A percentile compares a stretch with the other conserved stretches of the same genome.
phyloP scores from a whole-genome alignment of 2,113 vertebrate species.

The Dolichotis patagonum region DNA sequence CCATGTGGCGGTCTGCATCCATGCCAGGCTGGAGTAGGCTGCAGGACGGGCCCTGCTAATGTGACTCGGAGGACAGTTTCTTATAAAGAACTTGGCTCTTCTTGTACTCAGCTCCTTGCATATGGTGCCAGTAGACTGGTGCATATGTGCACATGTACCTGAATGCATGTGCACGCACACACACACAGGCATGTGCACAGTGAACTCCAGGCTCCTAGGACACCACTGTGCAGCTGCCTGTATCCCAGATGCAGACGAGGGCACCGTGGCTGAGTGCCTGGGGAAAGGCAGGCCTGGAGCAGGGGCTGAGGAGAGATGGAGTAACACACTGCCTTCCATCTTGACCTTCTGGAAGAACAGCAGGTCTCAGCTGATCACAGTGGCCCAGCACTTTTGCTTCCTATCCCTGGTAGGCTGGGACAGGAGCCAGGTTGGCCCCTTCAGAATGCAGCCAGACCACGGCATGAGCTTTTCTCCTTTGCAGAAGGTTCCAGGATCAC shows the following conservation, averaged over 20 bases:
- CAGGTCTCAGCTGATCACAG: background rate
- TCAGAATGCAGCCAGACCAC: background rate
- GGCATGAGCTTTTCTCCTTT: background rate
- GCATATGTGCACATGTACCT: accelerated
- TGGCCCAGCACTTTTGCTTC: background rate
- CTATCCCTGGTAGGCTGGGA: background rate
- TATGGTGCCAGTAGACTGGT: background rate
- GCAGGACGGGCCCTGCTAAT: background rate
- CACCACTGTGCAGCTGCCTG: background rate
- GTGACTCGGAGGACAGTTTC: constrained; percentile 51
- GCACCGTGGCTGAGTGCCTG: background rate
- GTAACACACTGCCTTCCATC: background rate
- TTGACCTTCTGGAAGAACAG: background rate
- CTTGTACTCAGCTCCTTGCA: background rate
- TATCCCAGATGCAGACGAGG: background rate
- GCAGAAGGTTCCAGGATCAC: background rate
- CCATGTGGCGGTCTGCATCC: constrained; percentile 49
- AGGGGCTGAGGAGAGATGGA: background rate
- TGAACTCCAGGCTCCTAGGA: accelerated
- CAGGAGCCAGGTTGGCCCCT: background rate
- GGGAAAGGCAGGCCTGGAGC: background rate
- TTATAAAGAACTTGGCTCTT: background rate
- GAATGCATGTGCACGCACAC: accelerated
- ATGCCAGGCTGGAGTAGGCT: constrained; percentile 60
- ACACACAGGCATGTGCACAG: accelerated